These are phyloP conservation scores for Anthopleura sola DNA, from an alignment of 64 coral and sea anemone genomes.

Conservation along the genomic window DNA sequence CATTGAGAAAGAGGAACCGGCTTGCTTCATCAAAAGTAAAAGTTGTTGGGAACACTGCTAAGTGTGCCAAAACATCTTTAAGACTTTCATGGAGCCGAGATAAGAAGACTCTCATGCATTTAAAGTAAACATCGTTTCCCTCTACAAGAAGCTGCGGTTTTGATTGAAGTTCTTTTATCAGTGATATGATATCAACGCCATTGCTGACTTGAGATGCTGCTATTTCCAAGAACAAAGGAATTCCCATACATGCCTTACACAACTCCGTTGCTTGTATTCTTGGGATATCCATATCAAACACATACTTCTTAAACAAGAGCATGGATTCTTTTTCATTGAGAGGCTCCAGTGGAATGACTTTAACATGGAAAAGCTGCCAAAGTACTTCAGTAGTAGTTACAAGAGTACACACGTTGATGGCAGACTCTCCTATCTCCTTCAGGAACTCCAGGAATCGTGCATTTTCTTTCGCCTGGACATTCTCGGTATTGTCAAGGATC, in stretches of 20 bases:
- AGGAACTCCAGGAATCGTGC: constrained; percentile 8
- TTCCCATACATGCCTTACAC: constrained; percentile 22
- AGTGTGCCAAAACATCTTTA: neutral
- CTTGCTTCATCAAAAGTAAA: constrained; percentile 33
- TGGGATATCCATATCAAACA: neutral
- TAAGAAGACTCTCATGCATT: constrained; percentile 5
- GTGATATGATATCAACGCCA: neutral
- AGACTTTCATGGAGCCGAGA: neutral
- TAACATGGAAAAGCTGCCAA: neutral
- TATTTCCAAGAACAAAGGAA: constrained; percentile 33
- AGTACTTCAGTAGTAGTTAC: constrained; percentile 24
- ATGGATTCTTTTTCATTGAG: neutral
- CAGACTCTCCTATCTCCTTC: constrained; percentile 15
- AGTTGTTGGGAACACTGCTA: constrained; percentile 34
- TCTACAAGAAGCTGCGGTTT: neutral
- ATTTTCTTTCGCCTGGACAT: constrained; percentile 39
- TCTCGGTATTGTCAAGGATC: constrained; percentile 53
- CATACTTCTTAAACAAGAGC: constrained; percentile 1
- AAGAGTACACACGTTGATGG: constrained; percentile 25
- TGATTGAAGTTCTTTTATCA: neutral
- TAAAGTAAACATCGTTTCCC: neutral
- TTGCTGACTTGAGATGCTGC: neutral
- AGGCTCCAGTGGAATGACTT: constrained; percentile 18
- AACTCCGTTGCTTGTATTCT: neutral
- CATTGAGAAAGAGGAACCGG: neutral